Evolutionary conservation across 2,888 invertebrate genomes (phyloP).

Genomic region (Tethea ocularis): DNA sequence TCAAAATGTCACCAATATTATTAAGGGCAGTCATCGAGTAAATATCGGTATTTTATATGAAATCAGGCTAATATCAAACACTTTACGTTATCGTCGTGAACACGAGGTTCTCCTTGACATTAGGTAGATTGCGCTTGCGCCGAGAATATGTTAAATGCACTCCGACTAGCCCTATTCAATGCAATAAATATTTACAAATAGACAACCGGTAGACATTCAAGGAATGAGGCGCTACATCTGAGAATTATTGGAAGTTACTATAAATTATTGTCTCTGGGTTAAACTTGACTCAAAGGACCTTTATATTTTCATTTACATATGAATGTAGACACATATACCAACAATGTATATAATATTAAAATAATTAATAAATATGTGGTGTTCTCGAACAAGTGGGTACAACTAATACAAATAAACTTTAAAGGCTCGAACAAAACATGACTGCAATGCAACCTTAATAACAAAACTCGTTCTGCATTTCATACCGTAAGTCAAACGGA

Average conservation of each 20-base stretch:
- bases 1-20: background rate
- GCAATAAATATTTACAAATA: conserved; percentile 10
- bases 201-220: conserved; percentile 6
- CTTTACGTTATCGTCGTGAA: background rate
- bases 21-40: background rate
- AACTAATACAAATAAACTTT: conserved; percentile 30
- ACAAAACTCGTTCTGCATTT: conserved; percentile 4
- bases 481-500: conserved; percentile 38
- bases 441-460: conserved; percentile 20
- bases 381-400: conserved; percentile 12
- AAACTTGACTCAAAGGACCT: background rate
- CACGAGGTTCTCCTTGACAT: conserved; percentile 9
- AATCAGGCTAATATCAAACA: conserved; percentile 4
- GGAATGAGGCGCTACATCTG: conserved; percentile 1
- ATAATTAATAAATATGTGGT: background rate
- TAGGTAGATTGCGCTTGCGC: background rate
- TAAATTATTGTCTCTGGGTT: background rate
- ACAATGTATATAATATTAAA: background rate
- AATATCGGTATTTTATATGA: conserved; percentile 3
- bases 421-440: conserved; percentile 36
- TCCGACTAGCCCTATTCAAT: conserved; percentile 1
- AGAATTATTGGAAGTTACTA: background rate
- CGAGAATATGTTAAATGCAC: conserved; percentile 6
- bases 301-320: background rate
- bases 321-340: no score